Percentiles rank a stretch among this genome's conserved stretches.
phyloP scores from a whole-genome alignment of 2,113 vertebrate species.

The Oreotrochilus melanogaster region DNA sequence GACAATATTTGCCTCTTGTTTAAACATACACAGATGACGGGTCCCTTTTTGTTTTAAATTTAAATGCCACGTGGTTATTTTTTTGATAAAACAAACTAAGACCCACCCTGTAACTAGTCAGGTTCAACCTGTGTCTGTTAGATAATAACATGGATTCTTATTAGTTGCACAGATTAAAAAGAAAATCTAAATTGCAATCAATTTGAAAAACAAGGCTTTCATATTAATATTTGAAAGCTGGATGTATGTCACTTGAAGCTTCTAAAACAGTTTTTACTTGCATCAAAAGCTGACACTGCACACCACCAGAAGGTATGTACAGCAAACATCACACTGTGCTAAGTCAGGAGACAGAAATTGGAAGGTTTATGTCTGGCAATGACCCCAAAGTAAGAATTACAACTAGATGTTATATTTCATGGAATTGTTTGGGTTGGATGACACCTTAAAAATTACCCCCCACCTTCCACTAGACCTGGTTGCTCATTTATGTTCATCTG shows the following conservation, averaged over 20 bases:
- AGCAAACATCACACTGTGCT: not conserved
- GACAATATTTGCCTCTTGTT: not conserved
- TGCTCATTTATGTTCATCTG: not conserved
- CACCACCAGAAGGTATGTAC: not conserved
- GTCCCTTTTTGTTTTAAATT: not conserved
- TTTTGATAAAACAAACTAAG: not conserved
- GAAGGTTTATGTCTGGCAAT: not conserved
- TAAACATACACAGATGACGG: not conserved
- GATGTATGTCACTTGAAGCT: not conserved
- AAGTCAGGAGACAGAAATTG: not conserved
- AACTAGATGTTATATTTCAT: not conserved
- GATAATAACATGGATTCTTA: not conserved
- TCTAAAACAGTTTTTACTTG: not conserved
- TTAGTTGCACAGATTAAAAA: not conserved
- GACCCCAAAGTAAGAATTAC: not conserved
- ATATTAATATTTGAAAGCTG: not conserved
- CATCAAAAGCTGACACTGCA: not conserved
- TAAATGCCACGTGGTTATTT: accelerated
- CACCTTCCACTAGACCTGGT: too few relatives aligned
- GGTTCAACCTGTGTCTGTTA: not conserved
- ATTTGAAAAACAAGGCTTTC: not conserved
- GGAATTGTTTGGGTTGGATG: too few relatives aligned
- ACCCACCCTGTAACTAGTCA: not conserved
- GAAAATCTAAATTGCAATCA: not conserved
- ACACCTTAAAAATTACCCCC: too few relatives aligned